Base-by-base conservation (phyloP, 1,140 invertebrate species). In the Whitmania pigra region DNA sequence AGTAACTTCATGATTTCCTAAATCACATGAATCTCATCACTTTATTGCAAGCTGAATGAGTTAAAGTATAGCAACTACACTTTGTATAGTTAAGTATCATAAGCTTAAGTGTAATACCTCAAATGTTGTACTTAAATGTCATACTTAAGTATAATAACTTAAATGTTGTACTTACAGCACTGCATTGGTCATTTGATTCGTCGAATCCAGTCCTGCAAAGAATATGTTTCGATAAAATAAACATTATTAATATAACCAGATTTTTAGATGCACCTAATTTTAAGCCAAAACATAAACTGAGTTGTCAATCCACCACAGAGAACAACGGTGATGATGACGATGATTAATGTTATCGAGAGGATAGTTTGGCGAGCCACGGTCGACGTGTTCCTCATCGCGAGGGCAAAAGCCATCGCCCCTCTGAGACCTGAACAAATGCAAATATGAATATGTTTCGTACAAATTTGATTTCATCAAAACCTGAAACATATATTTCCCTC, bases 331-430 rank as follows among this genome's bases (percentile, higher is more conserved):
- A 92, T 85, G 74, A 98, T 94, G 7, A 97, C 94, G 78, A 98
- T 94, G 55, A 97, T 81, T 75, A 93, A 93, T 2, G 95, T 98
- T 20, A 93, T 92, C 0, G 94, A 95, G 49, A 97, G 82, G 88
- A 98, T 97, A 5, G 92, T 88, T 82, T 95, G 91, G 53, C 94
- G 86, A 27, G 91, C 90, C 17, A 76, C 75, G 0, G 93, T 94
- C 22, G 94, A 87, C 0, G 94, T 97, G 82, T 98, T 97, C 68
- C 94, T 86, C 73, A 97, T 95, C 0, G 95, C 93, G 74, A 98
- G 83, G 9, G 94, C 94, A 85, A 97, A 99, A 20, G 94, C 95
- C 88, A 99, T 96, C 0, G 95, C 95, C 25, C 95, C 95, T 73
- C 94, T 85, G 60, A 97, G 84, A 75, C 91, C 90, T 92, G 76